Evolutionary conservation across 2,888 invertebrate genomes (phyloP), one percentile per base, ranked within the genome.

Genomic region (Ichneumoninae sp.): DNA sequence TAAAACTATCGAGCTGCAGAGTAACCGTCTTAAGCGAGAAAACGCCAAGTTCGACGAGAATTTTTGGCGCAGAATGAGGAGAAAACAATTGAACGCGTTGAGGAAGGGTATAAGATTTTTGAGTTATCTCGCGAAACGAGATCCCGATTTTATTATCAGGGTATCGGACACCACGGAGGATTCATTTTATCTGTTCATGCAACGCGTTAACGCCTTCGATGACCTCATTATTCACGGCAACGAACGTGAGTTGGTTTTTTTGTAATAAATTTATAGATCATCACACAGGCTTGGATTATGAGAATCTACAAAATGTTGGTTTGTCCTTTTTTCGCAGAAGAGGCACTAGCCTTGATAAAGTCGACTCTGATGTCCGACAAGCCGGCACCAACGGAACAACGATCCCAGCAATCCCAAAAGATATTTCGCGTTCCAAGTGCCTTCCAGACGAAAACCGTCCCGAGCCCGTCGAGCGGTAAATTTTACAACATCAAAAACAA

Each of bases 51-150:
- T 84, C 3, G 87, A 88, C 19, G 76, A 81, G n/a, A 85, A 88
- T 65, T 90, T 89, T 86, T 91, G 91, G 91, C 26, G 76, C 4
- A 75, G 70, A 13, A 66, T 91, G 6, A 88, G 85, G 80, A 88
- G 81, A 6, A 86, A 84, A 26, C 93, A 92, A 82, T 84, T 88
- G 7, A 88, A 86, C 54, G 86, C 90, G 30, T 66, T 93, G 26
- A 88, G 87, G 80, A 89, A 88, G 52, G 93, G 93, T 36, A 91
- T 93, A 6, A 86, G 87, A 82, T 91, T 93, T 78, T 81, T 93
- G 33, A 90, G 90, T 70, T 91, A 90, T 76, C 84, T 93, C 13
- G 89, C 90, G 1, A 91, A 90, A 75, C 88, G 90, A 65, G 92
- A 93, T 86, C 89, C 91, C 5, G 90, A 91, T 74, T 91, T 91